Evolutionary conservation across 2,113 vertebrate species (phyloP).

Genomic region (Entelurus aequoreus): DNA sequence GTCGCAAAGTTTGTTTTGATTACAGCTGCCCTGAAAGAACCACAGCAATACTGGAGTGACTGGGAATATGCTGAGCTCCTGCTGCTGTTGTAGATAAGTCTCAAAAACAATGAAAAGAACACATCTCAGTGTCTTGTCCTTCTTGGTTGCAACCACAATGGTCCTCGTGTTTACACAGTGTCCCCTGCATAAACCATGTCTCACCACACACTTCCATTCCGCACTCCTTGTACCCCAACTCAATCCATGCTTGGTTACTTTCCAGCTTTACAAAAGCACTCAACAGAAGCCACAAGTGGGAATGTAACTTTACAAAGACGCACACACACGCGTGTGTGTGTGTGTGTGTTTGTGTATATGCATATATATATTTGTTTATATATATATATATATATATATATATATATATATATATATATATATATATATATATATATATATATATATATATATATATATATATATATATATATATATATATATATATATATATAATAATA

Average conservation of each 20-base stretch:
- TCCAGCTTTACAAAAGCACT: constrained; percentile 27
- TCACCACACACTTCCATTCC: constrained; percentile 34
- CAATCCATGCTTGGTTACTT: constrained; percentile 46
- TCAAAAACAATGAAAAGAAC: constrained; percentile 45
- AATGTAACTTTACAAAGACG: constrained; percentile 33
- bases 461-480: no score
- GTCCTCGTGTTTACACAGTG: constrained; percentile 48
- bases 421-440: no score
- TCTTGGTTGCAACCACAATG: constrained; percentile 46
- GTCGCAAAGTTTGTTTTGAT: constrained; percentile 65
- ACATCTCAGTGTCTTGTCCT: constrained; percentile 54
- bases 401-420: no score
- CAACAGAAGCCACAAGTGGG: constrained; percentile 43
- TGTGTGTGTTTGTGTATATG: no score
- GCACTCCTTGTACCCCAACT: constrained; percentile 22
- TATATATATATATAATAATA: no score
- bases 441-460: no score
- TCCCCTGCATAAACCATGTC: constrained; percentile 38
- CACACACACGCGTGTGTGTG: neutral
- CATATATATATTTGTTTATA: no score
- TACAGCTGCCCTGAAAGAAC: constrained; percentile 51
- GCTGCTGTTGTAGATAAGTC: constrained; percentile 50
- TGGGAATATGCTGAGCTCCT: constrained; percentile 48
- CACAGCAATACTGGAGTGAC: constrained; percentile 52
- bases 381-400: no score